A percentile compares a stretch with the other conserved stretches of the same genome.
Evolutionary conservation across 2,888 invertebrate species (phyloP).

Genomic region (Chrysodeixis includens): DNA sequence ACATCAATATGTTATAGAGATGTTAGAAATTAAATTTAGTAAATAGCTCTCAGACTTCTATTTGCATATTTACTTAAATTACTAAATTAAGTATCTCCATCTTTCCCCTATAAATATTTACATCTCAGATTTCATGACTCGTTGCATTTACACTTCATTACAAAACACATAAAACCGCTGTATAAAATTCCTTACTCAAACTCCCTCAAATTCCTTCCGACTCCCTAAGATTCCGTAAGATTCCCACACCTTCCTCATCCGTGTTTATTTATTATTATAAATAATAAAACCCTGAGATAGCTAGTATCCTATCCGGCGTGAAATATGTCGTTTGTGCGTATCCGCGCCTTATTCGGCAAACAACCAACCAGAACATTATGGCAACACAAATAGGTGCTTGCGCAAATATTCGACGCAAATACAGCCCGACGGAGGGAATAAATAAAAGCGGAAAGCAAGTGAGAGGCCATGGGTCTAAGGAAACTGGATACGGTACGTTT

Average conservation of each 20-base stretch:
- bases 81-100: no score
- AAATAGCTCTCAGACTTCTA: no score
- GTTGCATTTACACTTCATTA: not conserved
- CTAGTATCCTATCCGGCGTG: slow-evolving; percentile 44
- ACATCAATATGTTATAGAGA: no score
- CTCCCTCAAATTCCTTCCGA: slow-evolving; percentile 1
- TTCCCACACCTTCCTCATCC: no score
- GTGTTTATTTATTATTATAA: slow-evolving; percentile 55
- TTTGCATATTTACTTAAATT: no score
- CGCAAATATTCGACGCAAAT: slow-evolving; percentile 67
- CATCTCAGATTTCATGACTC: not conserved
- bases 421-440: slow-evolving; percentile 67
- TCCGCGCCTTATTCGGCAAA: slow-evolving; percentile 65
- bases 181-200: not conserved
- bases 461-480: slow-evolving; percentile 28
- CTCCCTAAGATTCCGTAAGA: no score
- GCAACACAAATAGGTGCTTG: slow-evolving; percentile 66
- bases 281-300: slow-evolving; percentile 46
- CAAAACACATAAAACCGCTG: not conserved
- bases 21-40: no score
- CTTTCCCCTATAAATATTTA: no score
- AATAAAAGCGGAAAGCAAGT: slow-evolving; percentile 66
- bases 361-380: slow-evolving; percentile 64
- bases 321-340: slow-evolving; percentile 60
- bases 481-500: slow-evolving; percentile 58